Conservation (phyloP, 2,113 vertebrate genomes). For the Scytalopus superciliaris region DNA sequence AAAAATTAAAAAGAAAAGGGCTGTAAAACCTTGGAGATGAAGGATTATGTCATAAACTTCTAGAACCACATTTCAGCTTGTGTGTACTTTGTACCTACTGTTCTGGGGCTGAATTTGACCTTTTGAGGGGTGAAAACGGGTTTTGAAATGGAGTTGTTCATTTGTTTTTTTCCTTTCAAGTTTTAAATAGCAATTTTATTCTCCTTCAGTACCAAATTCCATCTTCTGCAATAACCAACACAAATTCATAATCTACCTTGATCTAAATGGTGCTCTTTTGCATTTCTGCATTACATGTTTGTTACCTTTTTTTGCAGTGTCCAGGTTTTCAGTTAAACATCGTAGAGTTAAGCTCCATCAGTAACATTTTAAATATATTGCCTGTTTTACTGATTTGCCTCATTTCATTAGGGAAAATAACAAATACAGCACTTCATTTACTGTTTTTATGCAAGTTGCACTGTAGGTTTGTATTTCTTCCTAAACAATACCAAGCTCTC, state of each 20-base stretch:
- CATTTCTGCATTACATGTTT: background rate
- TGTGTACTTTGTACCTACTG: background rate
- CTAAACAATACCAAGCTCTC: background rate
- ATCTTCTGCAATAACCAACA: background rate
- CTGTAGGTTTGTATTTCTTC: background rate
- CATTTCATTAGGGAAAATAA: background rate
- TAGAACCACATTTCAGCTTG: conserved; percentile 4
- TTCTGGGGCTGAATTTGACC: conserved; percentile 32
- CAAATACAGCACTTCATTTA: background rate
- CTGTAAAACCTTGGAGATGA: conserved; percentile 32
- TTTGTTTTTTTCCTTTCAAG: background rate
- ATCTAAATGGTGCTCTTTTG: background rate
- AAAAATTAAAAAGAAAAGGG: background rate
- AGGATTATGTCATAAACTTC: conserved; percentile 35
- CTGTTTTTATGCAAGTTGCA: background rate
- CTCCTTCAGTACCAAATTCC: background rate
- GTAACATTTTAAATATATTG: background rate
- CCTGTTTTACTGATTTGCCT: background rate
- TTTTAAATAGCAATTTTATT: conserved; percentile 12
- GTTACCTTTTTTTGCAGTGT: background rate
- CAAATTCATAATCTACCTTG: background rate
- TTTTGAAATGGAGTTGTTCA: background rate
- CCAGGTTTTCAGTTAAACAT: background rate
- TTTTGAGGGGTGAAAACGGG: background rate
- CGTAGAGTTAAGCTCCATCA: background rate